Evolutionary conservation across 1,140 invertebrate species (phyloP), one percentile per base, ranked within the genome.

Genomic region (Calephelis nemesis): DNA sequence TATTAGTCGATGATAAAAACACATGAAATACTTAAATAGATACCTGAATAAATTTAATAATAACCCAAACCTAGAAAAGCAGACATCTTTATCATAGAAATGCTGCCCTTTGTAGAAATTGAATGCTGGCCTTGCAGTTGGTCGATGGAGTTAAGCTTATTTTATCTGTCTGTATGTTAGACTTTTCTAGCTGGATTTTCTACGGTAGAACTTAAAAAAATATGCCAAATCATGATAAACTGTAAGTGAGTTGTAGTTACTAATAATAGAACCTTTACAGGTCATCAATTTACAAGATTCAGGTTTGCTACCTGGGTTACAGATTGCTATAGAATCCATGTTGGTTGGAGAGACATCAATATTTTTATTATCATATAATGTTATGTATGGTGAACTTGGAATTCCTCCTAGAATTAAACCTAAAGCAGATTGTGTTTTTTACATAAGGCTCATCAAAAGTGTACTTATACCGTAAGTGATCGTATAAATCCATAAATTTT

Each of bases 311-410:
- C 87, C 85, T 9, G 92, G 92, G 5, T 67, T 92, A 47, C 75
- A 85, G 70, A 80, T 84, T 30, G 88, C 92, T 42, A 71, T 92
- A 40, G 77, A 76, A 60, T 87, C 92, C 2, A 91, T 92, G 89
- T 65, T 84, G 50, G 86, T 91, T 65, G 90, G 90, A 39, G 92
- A 92, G 81, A 71, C 76, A 42, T 82, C 92, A 45, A 54, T 88
- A 10, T 92, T 92, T 72, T 80, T 91, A 4, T 67, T 92, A 9
- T 85, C 86, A 6, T 78, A 91, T 77, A 54, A 87, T 73, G 77
- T 92, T 5, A 91, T 92, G 89, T 92, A 91, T 81, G 92, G 92
- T 30, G 84, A 89, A 62, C 62, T 92, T 60, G 90, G 92, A 19
- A 80, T 90, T 48, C 85, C 86, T 50, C 88, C 88, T 2, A 77